Evolutionary conservation across 1,140 invertebrate genomes (phyloP).

Genomic region (Ruditapes philippinarum): DNA sequence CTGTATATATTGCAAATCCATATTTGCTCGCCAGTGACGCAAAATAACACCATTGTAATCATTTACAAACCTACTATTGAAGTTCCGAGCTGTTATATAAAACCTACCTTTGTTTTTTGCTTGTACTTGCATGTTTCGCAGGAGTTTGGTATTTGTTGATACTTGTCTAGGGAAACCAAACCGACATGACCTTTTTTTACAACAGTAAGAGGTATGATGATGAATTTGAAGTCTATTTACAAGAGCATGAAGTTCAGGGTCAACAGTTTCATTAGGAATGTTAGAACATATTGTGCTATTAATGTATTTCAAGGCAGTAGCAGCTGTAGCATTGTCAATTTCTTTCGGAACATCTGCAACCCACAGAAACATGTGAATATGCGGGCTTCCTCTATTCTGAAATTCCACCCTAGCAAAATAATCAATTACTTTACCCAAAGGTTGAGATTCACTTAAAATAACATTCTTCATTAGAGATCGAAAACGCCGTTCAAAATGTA

Average conservation of each 20-base stretch:
- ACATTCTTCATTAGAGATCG: too few species aligned
- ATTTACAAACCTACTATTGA: conserved; percentile 59
- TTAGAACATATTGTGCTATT: conserved; percentile 60
- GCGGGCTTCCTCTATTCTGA: too few species aligned
- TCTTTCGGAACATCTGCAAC: conserved; percentile 50
- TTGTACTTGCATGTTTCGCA: conserved; percentile 52
- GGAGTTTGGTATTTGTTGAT: conserved; percentile 32
- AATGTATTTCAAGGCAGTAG: conserved; percentile 48
- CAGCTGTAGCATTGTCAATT: conserved; percentile 43
- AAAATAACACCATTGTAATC: conserved; percentile 66
- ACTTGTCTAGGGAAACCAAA: conserved; percentile 68
- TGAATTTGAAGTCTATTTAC: conserved; percentile 69
- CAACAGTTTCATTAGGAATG: conserved; percentile 36
- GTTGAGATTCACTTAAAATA: too few species aligned
- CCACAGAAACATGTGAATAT: too few species aligned
- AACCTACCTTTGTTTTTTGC: conserved; percentile 63
- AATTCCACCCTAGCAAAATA: conserved; percentile 68
- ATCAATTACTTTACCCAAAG: conserved; percentile 63
- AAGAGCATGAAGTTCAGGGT: conserved; percentile 46
- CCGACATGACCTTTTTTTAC: conserved; percentile 51
- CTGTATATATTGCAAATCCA: conserved; percentile 68
- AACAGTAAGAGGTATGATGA: conserved; percentile 62
- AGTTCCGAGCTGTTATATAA: conserved; percentile 47
- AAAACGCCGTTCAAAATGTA: too few species aligned
- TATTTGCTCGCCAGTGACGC: conserved; percentile 69